Evolutionary conservation across 2,797 vertebrate genomes (phyloP).

Genomic region (Epinephelus awoara): DNA sequence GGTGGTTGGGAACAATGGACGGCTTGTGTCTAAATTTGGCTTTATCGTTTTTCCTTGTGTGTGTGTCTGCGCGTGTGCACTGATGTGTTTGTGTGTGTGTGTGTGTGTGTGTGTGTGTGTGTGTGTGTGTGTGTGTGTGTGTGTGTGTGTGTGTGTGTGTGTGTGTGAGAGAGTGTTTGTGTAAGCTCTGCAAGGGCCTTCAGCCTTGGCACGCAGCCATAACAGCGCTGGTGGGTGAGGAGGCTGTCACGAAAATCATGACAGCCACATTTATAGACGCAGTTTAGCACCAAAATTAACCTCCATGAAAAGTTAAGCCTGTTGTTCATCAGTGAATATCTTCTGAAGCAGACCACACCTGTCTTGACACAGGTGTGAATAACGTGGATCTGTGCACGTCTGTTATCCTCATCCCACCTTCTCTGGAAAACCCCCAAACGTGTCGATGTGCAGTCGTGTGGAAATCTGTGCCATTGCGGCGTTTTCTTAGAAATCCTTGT

Average conservation of each 20-base stretch:
- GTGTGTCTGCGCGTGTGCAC: conserved; percentile 10
- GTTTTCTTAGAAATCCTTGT: conserved; percentile 79
- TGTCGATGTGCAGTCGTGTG: conserved; percentile 37
- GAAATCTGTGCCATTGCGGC: conserved; percentile 65
- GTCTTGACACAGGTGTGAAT: conserved; percentile 19
- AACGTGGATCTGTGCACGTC: not conserved
- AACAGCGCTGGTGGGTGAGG: conserved; percentile 23
- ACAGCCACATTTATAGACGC: conserved; percentile 16
- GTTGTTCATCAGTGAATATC: conserved; percentile 5
- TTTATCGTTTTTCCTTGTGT: conserved; percentile 41
- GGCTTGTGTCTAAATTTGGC: conserved; percentile 59
- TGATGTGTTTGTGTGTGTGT: conserved; percentile 18
- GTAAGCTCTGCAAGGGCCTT: conserved; percentile 31
- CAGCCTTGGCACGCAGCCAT: conserved; percentile 49
- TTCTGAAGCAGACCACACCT: conserved; percentile 10
- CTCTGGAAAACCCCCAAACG: conserved; percentile 8
- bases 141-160: not conserved
- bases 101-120: not conserved
- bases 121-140: not conserved
- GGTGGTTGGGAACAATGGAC: conserved; percentile 64
- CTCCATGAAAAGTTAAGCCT: not conserved
- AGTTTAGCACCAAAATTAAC: conserved; percentile 17
- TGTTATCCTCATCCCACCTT: conserved; percentile 20
- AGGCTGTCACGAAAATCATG: conserved; percentile 28
- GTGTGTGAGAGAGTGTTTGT: conserved; percentile 12